Conservation (phyloP, 1,140 invertebrate genomes). For the Psilanteris sp. region DNA sequence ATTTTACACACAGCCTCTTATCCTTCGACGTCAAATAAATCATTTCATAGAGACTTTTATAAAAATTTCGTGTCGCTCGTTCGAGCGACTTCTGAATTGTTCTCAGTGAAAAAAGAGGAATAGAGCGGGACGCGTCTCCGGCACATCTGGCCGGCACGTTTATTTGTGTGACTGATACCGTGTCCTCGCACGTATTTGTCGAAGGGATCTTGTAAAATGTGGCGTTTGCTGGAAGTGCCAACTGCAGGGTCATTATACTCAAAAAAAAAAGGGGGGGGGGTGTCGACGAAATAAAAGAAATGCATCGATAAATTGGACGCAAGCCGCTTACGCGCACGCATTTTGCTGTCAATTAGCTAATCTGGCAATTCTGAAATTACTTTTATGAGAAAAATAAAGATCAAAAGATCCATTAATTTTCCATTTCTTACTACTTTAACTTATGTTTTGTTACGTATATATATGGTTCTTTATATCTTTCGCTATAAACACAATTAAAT, state of each 20-base stretch:
- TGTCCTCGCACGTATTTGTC: slow-evolving; percentile 45
- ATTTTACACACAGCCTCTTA: background rate
- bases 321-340: slow-evolving; percentile 6
- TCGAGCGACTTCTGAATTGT: slow-evolving; percentile 16
- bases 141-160: slow-evolving; percentile 67
- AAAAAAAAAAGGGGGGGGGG: slow-evolving; percentile 20
- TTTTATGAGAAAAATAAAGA: too few relatives aligned
- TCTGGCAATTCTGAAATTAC: slow-evolving; percentile 23
- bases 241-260: slow-evolving; percentile 58
- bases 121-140: slow-evolving; percentile 20
- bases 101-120: background rate
- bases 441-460: too few relatives aligned
- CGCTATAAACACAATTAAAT: too few relatives aligned
- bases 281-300: slow-evolving; percentile 11
- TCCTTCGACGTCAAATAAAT: slow-evolving; percentile 14
- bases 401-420: too few relatives aligned
- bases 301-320: slow-evolving; percentile 9
- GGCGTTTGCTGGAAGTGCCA: slow-evolving; percentile 47
- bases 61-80: slow-evolving; percentile 21
- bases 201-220: slow-evolving; percentile 52
- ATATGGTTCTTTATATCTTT: too few relatives aligned
- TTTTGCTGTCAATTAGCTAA: slow-evolving; percentile 22
- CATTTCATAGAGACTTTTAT: slow-evolving; percentile 11
- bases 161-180: slow-evolving; percentile 59
- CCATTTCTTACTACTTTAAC: too few relatives aligned